Evolutionary conservation across 2,797 vertebrate genomes (phyloP), one percentile per base, ranked within the genome.

Genomic region (Argyrosomus regius): DNA sequence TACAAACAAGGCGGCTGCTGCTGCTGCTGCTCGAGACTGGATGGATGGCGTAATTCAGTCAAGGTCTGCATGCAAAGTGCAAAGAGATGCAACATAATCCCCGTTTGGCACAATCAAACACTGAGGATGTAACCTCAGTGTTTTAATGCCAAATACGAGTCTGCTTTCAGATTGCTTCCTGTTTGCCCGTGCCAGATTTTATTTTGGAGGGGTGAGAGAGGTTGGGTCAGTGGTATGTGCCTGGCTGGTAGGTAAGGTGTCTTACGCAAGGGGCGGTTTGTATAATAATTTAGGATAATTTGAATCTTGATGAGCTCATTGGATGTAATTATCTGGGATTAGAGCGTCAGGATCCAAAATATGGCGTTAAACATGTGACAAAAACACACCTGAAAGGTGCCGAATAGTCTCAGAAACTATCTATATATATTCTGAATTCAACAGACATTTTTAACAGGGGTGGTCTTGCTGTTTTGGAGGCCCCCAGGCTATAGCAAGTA

Each of bases 121-220:
- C n/a, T 16, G 64, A 78, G 46, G 82, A 85, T 85, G 81, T 69
- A 62, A 76, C 63, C 43, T 70, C 3, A 39, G 1, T 8, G 49
- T 75, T 87, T 84, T 43, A 54, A 68, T 79, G 86, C 85, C 88
- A 89, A 78, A 79, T 56, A 35, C 0, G 43, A 75, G 52, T 63
- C 57, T 64, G 72, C 10, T 69, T 63, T 74, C 77, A 72, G 63
- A 84, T 84, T 75, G 57, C 77, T 84, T 87, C 85, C 87, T 89
- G 68, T 70, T 76, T 52, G 22, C 67, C 26, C 9, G 50, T 53
- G 83, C 81, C 84, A 80, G 72, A 28, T 75, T 66, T 52, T 48
- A 60, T 56, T 31, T 50, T 45, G 53, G 58, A 12, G 58, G 58
- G 11, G 4, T 13, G 11, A 1, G 28, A 1, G 28, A 39, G 6